Conservation (phyloP, 2,888 invertebrate species). For the Sarcophaga variegata region DNA sequence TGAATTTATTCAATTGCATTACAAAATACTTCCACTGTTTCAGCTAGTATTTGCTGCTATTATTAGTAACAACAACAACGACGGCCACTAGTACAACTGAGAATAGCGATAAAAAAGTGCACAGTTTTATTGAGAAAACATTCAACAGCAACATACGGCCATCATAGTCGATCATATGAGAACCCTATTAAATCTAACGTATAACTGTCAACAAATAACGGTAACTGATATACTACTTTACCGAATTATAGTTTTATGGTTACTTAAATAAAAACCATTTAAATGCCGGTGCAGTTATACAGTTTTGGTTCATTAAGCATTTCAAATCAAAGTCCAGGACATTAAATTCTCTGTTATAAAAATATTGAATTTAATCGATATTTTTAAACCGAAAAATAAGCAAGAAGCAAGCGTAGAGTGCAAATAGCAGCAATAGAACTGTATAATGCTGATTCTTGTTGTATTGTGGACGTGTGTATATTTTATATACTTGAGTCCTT, state of each 20-base stretch:
- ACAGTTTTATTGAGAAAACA: slow-evolving; percentile 29
- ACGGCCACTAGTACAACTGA: slow-evolving; percentile 1
- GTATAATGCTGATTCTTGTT: neutral
- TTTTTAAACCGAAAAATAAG: neutral
- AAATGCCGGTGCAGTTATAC: no score
- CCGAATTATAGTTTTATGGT: no score
- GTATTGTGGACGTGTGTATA: neutral
- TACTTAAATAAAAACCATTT: no score
- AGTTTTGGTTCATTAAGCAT: no score
- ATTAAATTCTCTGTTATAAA: no score
- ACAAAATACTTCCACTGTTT: neutral
- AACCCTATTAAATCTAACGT: neutral
- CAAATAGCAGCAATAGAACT: neutral
- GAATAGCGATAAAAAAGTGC: slow-evolving; percentile 26
- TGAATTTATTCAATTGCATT: neutral
- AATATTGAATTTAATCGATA: no score
- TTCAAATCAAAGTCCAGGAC: no score
- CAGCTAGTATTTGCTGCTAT: neutral
- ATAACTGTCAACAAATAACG: no score
- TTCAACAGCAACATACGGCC: slow-evolving; percentile 1
- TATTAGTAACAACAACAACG: neutral
- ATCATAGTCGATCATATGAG: neutral
- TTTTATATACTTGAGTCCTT: slow-evolving; percentile 3
- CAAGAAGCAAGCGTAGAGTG: slow-evolving; percentile 16
- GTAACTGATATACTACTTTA: no score